Percentiles rank a stretch among this genome's conserved stretches.
Evolutionary conservation across 30 jellyfish, hydroid and myxozoan genomes (phyloP).

Genomic region (Sanderia malayensis): DNA sequence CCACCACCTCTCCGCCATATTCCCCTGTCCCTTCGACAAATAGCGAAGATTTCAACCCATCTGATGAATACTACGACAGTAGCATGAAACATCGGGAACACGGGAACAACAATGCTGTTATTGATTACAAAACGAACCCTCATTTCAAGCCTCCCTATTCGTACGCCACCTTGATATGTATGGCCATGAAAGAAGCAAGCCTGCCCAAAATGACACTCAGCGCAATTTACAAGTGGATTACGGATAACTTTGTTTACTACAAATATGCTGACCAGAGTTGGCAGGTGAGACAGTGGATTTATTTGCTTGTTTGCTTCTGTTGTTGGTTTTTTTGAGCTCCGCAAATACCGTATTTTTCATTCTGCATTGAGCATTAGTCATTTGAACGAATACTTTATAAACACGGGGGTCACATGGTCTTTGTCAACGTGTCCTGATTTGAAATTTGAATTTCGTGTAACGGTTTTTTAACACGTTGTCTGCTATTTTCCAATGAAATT

Average conservation of each 20-base stretch:
- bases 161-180: conserved; percentile 92
- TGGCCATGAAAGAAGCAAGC: conserved; percentile 97
- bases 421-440: too few relatives aligned
- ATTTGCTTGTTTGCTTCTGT: conserved; percentile 38
- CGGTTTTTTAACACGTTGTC: too few relatives aligned
- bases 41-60: conserved; percentile 81
- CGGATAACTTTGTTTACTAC: conserved; percentile 93
- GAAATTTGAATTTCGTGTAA: too few relatives aligned
- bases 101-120: conserved; percentile 49
- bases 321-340: conserved; percentile 36
- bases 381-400: too few relatives aligned
- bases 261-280: conserved; percentile 98
- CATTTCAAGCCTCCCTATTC: conserved; percentile 98
- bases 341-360: conserved; percentile 35
- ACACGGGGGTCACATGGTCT: too few relatives aligned
- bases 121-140: conserved; percentile 91
- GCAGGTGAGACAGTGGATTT: conserved; percentile 80
- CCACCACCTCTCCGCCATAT: conserved; percentile 69
- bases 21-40: conserved; percentile 97
- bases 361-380: conserved; percentile 7
- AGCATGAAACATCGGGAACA: conserved; percentile 39
- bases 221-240: conserved; percentile 95
- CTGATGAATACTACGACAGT: conserved; percentile 57
- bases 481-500: too few relatives aligned
- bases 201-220: conserved; percentile 91